Percentiles rank a stretch among this genome's conserved stretches.
These are phyloP conservation scores for Thomomys bottae DNA, from an alignment of 2,113 vertebrate species.

Conservation along the genomic window DNA sequence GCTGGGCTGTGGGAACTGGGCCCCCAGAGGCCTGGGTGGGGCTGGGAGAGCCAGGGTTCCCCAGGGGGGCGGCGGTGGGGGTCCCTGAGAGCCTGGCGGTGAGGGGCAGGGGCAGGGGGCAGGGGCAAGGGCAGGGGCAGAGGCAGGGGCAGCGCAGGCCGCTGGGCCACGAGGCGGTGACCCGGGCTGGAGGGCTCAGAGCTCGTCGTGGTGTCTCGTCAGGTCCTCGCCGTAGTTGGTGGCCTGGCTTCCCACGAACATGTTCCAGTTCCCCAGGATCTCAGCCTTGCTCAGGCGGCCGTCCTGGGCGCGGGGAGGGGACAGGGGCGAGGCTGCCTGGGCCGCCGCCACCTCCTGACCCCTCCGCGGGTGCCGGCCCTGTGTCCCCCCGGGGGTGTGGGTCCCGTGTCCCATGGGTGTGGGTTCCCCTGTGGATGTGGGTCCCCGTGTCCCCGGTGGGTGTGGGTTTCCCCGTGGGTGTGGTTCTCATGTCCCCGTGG, in stretches of 20 bases:
- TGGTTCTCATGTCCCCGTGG: too few relatives aligned
- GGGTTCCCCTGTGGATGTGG: too few relatives aligned
- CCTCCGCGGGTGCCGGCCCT: too few relatives aligned
- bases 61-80: background rate
- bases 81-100: background rate
- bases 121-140: too few relatives aligned
- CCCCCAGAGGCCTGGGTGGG: background rate
- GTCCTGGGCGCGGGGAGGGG: conserved; percentile 84
- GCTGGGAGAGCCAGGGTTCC: background rate
- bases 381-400: too few relatives aligned
- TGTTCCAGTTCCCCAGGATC: conserved; percentile 95
- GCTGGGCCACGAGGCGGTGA: fast-evolving
- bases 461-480: too few relatives aligned
- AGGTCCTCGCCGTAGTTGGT: conserved; percentile 96
- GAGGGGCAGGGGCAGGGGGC: too few relatives aligned
- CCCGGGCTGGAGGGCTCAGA: conserved; percentile 82
- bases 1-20: background rate
- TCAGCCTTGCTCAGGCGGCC: conserved; percentile 93
- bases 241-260: conserved; percentile 96
- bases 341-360: too few relatives aligned
- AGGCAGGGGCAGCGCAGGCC: too few relatives aligned
- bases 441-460: too few relatives aligned
- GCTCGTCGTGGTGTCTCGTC: conserved; percentile 92
- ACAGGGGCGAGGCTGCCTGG: too few relatives aligned
- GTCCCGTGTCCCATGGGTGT: too few relatives aligned